Evolutionary conservation across 2,888 invertebrate species (phyloP).

Genomic region (Cantharis rufa): DNA sequence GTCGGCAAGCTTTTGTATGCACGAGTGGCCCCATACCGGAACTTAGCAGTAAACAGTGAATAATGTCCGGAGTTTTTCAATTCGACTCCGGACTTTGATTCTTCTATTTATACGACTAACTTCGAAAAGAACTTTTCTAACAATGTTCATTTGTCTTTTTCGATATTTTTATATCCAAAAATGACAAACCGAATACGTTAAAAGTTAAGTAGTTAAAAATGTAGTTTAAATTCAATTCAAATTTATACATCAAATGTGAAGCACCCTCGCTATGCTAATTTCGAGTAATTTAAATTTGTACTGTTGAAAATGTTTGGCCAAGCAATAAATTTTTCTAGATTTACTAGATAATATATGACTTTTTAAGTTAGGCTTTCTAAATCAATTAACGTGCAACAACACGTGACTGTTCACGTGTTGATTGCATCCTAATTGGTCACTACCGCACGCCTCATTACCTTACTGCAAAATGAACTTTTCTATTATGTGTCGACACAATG

Average conservation of each 20-base stretch:
- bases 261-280: background rate
- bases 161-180: conserved; percentile 6
- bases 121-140: conserved; percentile 12
- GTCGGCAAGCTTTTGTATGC: conserved; percentile 46
- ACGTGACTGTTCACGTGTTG: conserved; percentile 17
- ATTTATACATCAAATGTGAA: conserved; percentile 4
- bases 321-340: background rate
- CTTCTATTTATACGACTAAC: conserved; percentile 24
- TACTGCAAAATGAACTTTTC: background rate
- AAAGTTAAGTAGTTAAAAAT: conserved; percentile 7
- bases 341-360: background rate
- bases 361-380: background rate
- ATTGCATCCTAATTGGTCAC: conserved; percentile 3
- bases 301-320: background rate
- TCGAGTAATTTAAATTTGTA: background rate
- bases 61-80: conserved; percentile 43
- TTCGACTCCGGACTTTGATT: conserved; percentile 38
- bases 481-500: background rate
- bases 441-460: background rate
- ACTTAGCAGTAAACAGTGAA: conserved; percentile 45
- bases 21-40: conserved; percentile 46
- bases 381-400: conserved; percentile 10
- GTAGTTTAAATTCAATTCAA: background rate
- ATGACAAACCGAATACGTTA: conserved; percentile 10
- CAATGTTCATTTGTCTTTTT: conserved; percentile 14